Percentiles rank a stretch among this genome's conserved stretches.
Conservation (phyloP, 2,888 invertebrate genomes). For the Cheiracanthium punctorium region DNA sequence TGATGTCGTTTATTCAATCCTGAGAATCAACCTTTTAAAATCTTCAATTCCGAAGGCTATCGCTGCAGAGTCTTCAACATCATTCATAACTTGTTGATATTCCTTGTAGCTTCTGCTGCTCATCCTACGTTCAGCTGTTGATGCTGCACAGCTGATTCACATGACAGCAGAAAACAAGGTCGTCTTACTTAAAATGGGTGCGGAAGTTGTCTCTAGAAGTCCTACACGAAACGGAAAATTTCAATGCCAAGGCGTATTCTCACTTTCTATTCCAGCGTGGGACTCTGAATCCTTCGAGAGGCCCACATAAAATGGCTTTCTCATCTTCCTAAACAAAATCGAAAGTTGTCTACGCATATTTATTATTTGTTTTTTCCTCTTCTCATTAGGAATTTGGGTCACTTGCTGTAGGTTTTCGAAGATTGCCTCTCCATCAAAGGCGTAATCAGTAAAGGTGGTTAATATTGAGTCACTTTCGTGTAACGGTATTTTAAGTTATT, state of each 20-base stretch:
- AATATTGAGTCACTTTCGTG: neutral
- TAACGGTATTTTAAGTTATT: too few species aligned
- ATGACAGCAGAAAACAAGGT: too few species aligned
- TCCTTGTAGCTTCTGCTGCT: too few species aligned
- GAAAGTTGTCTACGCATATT: neutral
- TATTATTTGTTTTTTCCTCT: neutral
- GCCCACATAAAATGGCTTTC: constrained; percentile 21
- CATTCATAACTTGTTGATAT: too few species aligned
- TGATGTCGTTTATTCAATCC: too few species aligned
- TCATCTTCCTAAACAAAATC: neutral
- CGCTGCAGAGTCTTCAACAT: too few species aligned
- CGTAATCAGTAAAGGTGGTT: neutral
- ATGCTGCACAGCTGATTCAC: too few species aligned
- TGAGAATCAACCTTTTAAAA: too few species aligned
- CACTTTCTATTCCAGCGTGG: constrained; percentile 29
- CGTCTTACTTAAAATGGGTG: neutral
- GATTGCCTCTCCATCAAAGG: neutral
- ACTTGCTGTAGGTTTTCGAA: neutral
- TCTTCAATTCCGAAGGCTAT: too few species aligned
- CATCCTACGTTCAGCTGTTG: too few species aligned
- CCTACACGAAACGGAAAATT: neutral
- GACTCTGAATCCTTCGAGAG: neutral
- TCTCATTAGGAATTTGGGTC: neutral
- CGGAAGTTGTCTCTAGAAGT: neutral
- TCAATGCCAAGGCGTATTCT: constrained; percentile 36